Conservation (phyloP, 2,888 invertebrate genomes). For the Callyntrura sp. region DNA sequence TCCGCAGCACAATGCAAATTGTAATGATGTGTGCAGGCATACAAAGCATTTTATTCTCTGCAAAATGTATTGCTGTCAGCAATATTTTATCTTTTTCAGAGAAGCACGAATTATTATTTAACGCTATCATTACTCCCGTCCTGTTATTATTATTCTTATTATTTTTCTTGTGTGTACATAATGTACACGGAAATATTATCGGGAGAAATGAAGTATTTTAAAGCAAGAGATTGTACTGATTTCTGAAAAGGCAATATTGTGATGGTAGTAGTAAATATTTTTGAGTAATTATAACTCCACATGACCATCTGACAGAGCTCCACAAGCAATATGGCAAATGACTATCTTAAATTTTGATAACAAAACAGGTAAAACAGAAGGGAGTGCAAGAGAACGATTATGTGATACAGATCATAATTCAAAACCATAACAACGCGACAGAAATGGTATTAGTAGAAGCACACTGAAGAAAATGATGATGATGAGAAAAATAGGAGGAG, state of each 20-base stretch:
- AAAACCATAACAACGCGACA: not conserved
- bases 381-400: not conserved
- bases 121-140: not conserved
- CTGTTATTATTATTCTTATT: constrained; percentile 21
- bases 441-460: not conserved
- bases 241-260: too few relatives aligned
- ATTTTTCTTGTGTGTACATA: not conserved
- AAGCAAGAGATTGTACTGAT: too few relatives aligned
- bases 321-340: constrained; percentile 3
- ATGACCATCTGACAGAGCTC: not conserved
- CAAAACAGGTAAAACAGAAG: constrained; percentile 10
- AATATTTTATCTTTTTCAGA: constrained; percentile 16
- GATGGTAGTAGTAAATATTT: too few relatives aligned
- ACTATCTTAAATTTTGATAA: constrained; percentile 1
- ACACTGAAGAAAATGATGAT: not conserved
- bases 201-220: constrained; percentile 37
- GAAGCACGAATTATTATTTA: constrained; percentile 26
- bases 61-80: constrained; percentile 29
- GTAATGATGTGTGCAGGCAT: constrained; percentile 31
- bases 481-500: not conserved
- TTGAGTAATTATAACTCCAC: not conserved
- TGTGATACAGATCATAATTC: constrained; percentile 50
- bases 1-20: constrained; percentile 35
- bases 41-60: constrained; percentile 9
- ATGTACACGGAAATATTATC: not conserved